Conservation (phyloP, 2,888 invertebrate genomes). For the Odontocolon sp. region DNA sequence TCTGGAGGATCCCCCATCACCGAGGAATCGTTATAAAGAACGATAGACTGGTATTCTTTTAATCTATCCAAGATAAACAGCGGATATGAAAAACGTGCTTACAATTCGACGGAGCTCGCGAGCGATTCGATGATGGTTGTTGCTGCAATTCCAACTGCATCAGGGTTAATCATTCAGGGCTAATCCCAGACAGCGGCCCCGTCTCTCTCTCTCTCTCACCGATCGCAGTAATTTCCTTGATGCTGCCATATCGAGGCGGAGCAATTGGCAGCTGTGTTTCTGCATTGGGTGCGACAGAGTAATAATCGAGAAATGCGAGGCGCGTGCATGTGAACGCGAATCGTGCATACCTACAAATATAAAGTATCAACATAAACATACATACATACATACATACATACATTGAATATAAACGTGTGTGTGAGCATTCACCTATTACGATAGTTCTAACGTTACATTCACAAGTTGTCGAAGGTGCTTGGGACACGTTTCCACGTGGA, state of each 20-base stretch:
- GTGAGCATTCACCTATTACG: neutral
- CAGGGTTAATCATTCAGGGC: constrained; percentile 39
- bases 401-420: too few relatives aligned
- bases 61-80: too few relatives aligned
- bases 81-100: neutral
- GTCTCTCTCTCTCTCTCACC: neutral
- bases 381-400: too few relatives aligned
- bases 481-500: constrained; percentile 31
- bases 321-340: too few relatives aligned
- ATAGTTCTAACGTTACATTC: neutral
- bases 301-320: constrained; percentile 34
- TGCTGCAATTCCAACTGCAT: neutral
- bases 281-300: neutral
- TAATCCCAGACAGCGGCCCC: neutral
- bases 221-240: constrained; percentile 40
- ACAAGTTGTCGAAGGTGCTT: neutral
- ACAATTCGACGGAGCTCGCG: neutral
- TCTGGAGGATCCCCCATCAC: neutral
- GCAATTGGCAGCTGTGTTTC: neutral
- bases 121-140: neutral
- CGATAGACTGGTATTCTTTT: too few relatives aligned
- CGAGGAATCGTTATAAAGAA: too few relatives aligned
- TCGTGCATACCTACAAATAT: too few relatives aligned
- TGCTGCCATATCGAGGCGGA: constrained; percentile 10
- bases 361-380: too few relatives aligned